These are phyloP conservation scores for Plebejus argus DNA, from an alignment of 2,888 invertebrate genomes.

Conservation along the genomic window DNA sequence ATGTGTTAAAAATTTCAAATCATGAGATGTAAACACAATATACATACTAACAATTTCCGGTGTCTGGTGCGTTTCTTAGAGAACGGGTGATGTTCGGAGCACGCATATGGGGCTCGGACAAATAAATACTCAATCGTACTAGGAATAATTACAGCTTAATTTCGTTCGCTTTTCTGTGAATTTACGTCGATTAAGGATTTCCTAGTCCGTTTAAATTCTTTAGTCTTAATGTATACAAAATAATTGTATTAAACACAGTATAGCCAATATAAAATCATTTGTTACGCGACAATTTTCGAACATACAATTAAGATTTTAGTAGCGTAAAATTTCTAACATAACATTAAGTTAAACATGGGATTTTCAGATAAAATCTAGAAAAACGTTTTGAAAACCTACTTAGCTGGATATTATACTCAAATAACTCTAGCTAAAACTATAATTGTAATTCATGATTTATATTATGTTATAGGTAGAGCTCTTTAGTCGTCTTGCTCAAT, in stretches of 20 bases:
- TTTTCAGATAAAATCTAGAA: not conserved
- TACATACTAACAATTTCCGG: conserved; percentile 6
- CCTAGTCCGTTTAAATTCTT: not conserved
- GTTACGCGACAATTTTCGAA: too few relatives aligned
- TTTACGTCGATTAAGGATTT: not conserved
- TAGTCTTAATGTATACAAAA: too few relatives aligned
- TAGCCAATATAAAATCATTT: too few relatives aligned
- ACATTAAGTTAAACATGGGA: not conserved
- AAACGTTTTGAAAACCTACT: too few relatives aligned
- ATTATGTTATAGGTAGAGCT: not conserved
- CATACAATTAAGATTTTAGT: not conserved
- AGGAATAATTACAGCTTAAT: not conserved
- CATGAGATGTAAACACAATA: not conserved
- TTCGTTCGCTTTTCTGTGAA: not conserved
- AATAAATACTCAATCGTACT: conserved; percentile 1
- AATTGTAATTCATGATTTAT: too few relatives aligned
- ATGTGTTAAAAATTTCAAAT: not conserved
- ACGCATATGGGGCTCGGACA: not conserved
- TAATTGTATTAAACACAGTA: too few relatives aligned
- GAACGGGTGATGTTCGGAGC: conserved; percentile 1
- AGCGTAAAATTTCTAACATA: not conserved
- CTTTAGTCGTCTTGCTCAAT: not conserved
- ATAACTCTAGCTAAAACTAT: too few relatives aligned
- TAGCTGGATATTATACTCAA: too few relatives aligned
- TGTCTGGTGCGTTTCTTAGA: not conserved